phyloP scores from a whole-genome alignment of 2,888 invertebrate genomes.

The Lobophora halterata region DNA sequence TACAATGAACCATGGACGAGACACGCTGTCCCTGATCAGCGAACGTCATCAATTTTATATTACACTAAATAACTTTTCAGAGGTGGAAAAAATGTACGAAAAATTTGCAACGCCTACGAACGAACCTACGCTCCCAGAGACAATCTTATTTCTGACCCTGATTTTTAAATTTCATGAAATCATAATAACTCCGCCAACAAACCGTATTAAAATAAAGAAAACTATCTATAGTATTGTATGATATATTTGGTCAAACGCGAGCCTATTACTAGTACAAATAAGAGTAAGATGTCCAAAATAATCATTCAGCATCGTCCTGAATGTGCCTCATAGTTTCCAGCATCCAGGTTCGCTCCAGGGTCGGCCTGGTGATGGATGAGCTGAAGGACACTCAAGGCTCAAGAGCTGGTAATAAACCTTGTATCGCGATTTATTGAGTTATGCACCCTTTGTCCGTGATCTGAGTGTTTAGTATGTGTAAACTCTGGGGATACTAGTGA shows the following conservation, averaged over 20 bases:
- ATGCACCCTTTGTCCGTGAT: constrained; percentile 22
- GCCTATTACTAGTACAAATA: too few species aligned
- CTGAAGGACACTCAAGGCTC: constrained; percentile 16
- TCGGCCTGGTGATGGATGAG: constrained; percentile 8
- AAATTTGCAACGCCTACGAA: constrained; percentile 88
- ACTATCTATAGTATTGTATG: too few species aligned
- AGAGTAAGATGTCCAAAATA: too few species aligned
- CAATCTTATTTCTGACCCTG: constrained; percentile 86
- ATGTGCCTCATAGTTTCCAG: too few species aligned
- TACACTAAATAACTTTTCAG: constrained; percentile 9
- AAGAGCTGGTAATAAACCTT: constrained; percentile 26
- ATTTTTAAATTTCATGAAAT: too few species aligned
- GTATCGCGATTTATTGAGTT: constrained; percentile 28
- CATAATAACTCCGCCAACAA: too few species aligned
- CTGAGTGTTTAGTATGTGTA: constrained; percentile 23
- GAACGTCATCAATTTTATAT: constrained; percentile 12
- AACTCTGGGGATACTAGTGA: constrained; percentile 2
- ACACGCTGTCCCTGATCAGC: constrained; percentile 20
- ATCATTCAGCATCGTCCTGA: too few species aligned
- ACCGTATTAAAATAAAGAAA: too few species aligned
- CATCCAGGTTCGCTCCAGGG: too few species aligned
- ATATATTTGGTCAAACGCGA: too few species aligned
- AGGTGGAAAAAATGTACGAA: constrained; percentile 27
- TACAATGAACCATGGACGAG: constrained; percentile 30
- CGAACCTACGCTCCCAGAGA: constrained; percentile 95